Evolutionary conservation across 2,113 vertebrate genomes (phyloP).

Genomic region (Eurystomus gularis): DNA sequence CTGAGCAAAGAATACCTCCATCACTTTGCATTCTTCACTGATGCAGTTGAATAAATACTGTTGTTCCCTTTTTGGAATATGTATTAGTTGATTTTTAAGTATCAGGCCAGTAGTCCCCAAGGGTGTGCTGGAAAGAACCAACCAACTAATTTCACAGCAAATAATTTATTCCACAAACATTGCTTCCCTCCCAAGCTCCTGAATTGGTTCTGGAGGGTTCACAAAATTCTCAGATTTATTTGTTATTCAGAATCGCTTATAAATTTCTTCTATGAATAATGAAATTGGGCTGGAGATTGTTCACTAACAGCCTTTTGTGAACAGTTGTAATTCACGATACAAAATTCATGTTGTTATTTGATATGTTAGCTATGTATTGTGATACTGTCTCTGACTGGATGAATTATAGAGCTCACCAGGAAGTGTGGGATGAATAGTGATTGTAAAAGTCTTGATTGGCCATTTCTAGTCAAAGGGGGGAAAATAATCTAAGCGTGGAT

Average conservation of each 20-base stretch:
- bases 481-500: neutral
- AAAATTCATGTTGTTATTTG: constrained; percentile 30
- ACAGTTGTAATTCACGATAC: neutral
- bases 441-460: constrained; percentile 42
- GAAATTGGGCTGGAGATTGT: constrained; percentile 26
- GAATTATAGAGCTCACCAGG: constrained; percentile 6
- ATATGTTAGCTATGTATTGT: constrained; percentile 2
- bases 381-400: neutral
- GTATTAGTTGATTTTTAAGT: constrained; percentile 42
- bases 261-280: constrained; percentile 38
- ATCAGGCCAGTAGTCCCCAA: neutral
- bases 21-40: neutral
- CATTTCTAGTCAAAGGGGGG: constrained; percentile 17
- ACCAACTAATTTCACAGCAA: neutral
- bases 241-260: constrained; percentile 22
- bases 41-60: neutral
- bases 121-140: neutral
- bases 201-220: neutral
- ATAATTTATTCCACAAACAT: constrained; percentile 38
- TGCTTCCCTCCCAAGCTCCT: neutral
- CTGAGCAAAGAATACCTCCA: neutral
- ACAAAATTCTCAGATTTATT: constrained; percentile 27
- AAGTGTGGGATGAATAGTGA: neutral
- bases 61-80: neutral
- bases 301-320: constrained; percentile 32